Percentiles rank a stretch among this genome's conserved stretches.
phyloP scores from a whole-genome alignment of 2,888 invertebrate species.

The Exocentrus adspersus region DNA sequence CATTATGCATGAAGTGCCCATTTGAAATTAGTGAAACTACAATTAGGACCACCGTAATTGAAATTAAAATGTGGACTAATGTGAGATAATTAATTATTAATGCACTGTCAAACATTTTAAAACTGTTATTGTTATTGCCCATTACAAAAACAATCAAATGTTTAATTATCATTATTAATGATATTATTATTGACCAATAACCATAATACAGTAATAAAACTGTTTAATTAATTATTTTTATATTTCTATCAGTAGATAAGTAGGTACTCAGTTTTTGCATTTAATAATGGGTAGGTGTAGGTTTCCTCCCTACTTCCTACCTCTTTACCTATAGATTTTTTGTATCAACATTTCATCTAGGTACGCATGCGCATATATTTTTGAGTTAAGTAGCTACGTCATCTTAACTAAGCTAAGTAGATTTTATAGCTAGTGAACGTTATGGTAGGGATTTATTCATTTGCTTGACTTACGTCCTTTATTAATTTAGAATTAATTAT shows the following conservation, averaged over 20 bases:
- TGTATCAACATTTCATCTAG: neutral
- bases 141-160: conserved; percentile 19
- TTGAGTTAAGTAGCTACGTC: conserved; percentile 14
- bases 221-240: conserved; percentile 12
- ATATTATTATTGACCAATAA: conserved; percentile 24
- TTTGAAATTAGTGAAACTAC: neutral
- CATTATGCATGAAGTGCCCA: no score
- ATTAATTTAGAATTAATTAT: neutral
- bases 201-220: conserved; percentile 12
- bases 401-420: neutral
- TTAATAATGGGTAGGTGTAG: no score
- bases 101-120: conserved; percentile 4
- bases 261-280: no score
- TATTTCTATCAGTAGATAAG: neutral
- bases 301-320: neutral
- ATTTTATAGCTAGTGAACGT: no score
- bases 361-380: conserved; percentile 25
- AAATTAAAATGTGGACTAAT: neutral
- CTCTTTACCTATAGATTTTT: neutral
- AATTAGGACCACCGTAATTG: neutral
- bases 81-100: neutral
- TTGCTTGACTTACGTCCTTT: neutral
- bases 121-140: conserved; percentile 21
- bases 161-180: conserved; percentile 20
- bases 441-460: neutral